Evolutionary conservation across 2,888 invertebrate species (phyloP), one percentile per base, ranked within the genome.

Genomic region (Agrochola litura): DNA sequence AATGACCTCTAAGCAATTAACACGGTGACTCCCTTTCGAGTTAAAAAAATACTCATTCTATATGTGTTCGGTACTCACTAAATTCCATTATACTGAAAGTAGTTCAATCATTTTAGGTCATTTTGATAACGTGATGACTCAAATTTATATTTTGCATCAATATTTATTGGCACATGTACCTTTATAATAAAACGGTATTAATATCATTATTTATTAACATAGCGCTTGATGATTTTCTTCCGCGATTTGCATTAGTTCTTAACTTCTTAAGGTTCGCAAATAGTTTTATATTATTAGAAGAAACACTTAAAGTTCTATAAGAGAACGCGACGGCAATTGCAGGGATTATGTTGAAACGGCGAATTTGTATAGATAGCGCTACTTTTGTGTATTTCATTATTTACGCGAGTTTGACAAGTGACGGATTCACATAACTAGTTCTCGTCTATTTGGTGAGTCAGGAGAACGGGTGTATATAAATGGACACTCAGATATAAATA

Each of bases 1-100:
- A 93, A 92, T 89, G 94, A 92, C 93, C 94, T 91, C 91, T 87
- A 86, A 91, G 89, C 92, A 93, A 94, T 94, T 94, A 95, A 95
- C 95, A 94, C 94, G 94, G 94, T 94, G 90, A 95, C 95, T 93
- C 91, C 92, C 91, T 92, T 95, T 91, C 83, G 89, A 92, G 92
- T 91, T 92, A 89, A 91, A 93, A 93, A 93, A 92, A 89, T 87
- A 85, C 82, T 82, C 77, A 86, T 89, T 90, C 90, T 92, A 89
- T 90, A 91, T 89, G 87, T 86, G 89, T 89, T 84, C 86, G 81
- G 76, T 86, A 86, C 88, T 89, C 84, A 89, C 88, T 88, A 86
- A 89, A 89, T 92, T 89, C 88, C 83, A 89, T 81, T 89, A 88
- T 88, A 82, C 87, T 70, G 84, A 89, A 90, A 86, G 86, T 92